Evolutionary conservation across 2,797 vertebrate genomes (phyloP).

Genomic region (Onychomys arenicola): DNA sequence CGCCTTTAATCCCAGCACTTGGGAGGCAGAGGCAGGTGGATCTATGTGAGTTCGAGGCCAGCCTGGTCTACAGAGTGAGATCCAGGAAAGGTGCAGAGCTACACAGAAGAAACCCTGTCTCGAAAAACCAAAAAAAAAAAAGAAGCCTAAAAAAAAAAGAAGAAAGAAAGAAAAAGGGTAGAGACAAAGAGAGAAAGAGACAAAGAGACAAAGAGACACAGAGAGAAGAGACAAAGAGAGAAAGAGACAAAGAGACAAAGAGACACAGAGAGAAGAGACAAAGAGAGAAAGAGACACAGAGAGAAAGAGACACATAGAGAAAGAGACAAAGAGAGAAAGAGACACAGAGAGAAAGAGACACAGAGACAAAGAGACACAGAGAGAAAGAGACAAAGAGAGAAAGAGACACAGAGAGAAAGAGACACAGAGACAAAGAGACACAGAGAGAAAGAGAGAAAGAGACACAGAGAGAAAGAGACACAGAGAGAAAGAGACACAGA

Average conservation of each 20-base stretch:
- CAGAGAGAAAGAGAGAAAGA: neutral
- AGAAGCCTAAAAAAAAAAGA: neutral
- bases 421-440: too few relatives aligned
- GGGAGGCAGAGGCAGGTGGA: too few relatives aligned
- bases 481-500: neutral
- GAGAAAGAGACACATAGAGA: neutral
- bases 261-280: neutral
- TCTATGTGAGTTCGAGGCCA: too few relatives aligned
- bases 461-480: too few relatives aligned
- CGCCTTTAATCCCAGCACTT: too few relatives aligned
- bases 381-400: neutral
- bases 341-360: neutral
- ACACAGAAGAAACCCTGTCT: too few relatives aligned
- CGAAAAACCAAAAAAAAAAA: too few relatives aligned
- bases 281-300: neutral
- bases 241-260: too few relatives aligned
- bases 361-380: neutral
- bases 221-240: neutral
- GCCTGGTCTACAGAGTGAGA: too few relatives aligned
- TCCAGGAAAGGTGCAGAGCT: too few relatives aligned
- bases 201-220: too few relatives aligned
- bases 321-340: too few relatives aligned
- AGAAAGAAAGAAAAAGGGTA: neutral
- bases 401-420: neutral
- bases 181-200: neutral